These are phyloP conservation scores for Crotalus adamanteus DNA, from an alignment of 2,797 vertebrate species.

Conservation along the genomic window DNA sequence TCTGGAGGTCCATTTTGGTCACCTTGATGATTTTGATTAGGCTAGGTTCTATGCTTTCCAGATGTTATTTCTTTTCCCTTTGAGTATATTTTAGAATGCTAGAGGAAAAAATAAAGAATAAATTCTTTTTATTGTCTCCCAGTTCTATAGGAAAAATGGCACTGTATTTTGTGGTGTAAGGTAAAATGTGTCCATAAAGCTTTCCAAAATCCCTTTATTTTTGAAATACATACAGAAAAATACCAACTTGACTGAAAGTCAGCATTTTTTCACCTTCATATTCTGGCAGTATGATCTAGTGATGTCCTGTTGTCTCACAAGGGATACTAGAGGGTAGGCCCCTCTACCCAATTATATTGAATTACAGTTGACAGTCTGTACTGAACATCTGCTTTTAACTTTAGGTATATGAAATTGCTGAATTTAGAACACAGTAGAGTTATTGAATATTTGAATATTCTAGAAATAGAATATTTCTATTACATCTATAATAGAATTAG, in stretches of 20 bases:
- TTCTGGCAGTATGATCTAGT: neutral
- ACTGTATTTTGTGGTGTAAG: neutral
- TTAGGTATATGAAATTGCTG: neutral
- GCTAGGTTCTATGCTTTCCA: neutral
- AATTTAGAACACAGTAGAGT: neutral
- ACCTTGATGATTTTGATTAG: neutral
- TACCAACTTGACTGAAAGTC: neutral
- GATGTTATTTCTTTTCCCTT: neutral
- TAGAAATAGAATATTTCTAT: too few species aligned
- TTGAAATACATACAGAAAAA: neutral
- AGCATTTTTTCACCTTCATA: neutral
- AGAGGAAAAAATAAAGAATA: neutral
- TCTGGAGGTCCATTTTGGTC: neutral
- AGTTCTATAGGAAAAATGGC: neutral
- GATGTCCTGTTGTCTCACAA: neutral
- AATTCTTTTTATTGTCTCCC: neutral
- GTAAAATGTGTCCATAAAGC: neutral
- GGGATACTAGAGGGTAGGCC: neutral
- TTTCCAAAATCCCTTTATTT: neutral
- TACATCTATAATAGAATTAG: too few species aligned
- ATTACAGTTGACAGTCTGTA: neutral
- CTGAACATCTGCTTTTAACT: neutral
- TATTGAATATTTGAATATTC: neutral
- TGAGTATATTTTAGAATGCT: neutral
- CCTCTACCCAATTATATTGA: neutral